Base-by-base conservation (phyloP, 2,797 vertebrate species). In the Sparidentex hasta region DNA sequence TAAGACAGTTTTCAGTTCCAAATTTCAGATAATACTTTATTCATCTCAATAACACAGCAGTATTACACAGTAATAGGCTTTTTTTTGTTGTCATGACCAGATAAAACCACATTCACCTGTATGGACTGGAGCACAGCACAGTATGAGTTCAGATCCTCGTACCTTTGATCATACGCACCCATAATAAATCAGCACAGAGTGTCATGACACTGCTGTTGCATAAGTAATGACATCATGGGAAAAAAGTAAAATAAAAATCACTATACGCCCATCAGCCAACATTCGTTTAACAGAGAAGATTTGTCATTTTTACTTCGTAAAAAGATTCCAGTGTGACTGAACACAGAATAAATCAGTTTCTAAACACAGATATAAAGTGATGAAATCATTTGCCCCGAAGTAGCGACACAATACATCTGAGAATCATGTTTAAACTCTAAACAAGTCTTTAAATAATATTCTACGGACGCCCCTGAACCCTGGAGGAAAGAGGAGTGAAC, bases 31-130 rank as follows among this genome's bases (percentile, higher is more conserved):
- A 7, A 11, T 43, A 44, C 5, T 88, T 87, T 82, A 86, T 84
- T 84, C 0, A 33, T 20, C 69, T 65, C 20, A 13, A 27, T 64
- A 62, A 23, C 43, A 71, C 67, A 47, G 12, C 44, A 62, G 44
- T 84, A 84, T 90, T 83, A 80, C 82, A 88, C 56, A 82, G 83
- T 84, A 85, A 86, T 85, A 78, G 21, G 29, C 21, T 48, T 75
- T 80, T 55, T 29, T 29, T 29, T n/a, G n/a, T n/a, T n/a, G n/a
- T n/a, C 27, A 33, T 55, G 13, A 63, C 1, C 48, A 78, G 3
- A 66, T 74, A 13, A 77, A 72, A 67, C 46, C 51, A 65, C 1
- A 55, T 65, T 43, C 29, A 38, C 20, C 70, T 58, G 62, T 1
- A 55, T 65, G 21, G 57, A 51, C 29, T 65, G 47, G 21, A 64